Base-by-base conservation (phyloP, 2,113 vertebrate species). In the Oncorhynchus gorbuscha region DNA sequence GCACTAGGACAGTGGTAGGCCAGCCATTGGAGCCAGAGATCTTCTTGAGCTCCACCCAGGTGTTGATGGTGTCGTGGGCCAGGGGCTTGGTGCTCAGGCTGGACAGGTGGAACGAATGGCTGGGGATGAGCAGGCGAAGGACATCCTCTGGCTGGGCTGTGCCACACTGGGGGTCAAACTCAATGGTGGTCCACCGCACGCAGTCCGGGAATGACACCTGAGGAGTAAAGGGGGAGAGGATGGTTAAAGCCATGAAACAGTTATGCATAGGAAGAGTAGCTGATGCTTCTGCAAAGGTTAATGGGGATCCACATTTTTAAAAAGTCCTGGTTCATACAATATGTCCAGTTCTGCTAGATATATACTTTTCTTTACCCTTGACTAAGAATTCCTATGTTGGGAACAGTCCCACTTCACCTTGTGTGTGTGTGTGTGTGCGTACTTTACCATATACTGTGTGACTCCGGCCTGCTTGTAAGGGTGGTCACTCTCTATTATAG, bases 61-160 rank as follows among this genome's bases (percentile, higher is more conserved):
- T 96, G 91, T 99, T 98, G 87, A 98, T 96, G 85, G 95, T 96
- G 86, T 99, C 98, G 72, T 98, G 95, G 84, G 95, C 90, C 87
- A 96, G 90, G 48, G 95, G 88, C 89, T 98, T 98, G 86, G 94
- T 93, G 84, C 94, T 94, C 80, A 97, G 94, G 78, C 94, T 94
- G 48, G 96, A 93, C 83, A 94, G 93, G 76, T 97, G 96, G 71
- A 94, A 72, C 71, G 93, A 94, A 81, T 95, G 95, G 69, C 96
- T 93, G 64, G 98, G 97, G 87, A 99, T 99, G 79, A 98, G 90
- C 78, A 99, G 93, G 70, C 97, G 96, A n/a, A 99, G 94, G 24
- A 96, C 96, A 80, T 99, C 98, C 81, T 99, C 98, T n/a, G 97
- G 95, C 55, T 99, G 98, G 20, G 97, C 97, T 0, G 97, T 99